A percentile compares a stretch with the other conserved stretches of the same genome.
These are phyloP conservation scores for Isichthys henryi DNA, from an alignment of 2,113 vertebrate genomes.

Conservation along the genomic window DNA sequence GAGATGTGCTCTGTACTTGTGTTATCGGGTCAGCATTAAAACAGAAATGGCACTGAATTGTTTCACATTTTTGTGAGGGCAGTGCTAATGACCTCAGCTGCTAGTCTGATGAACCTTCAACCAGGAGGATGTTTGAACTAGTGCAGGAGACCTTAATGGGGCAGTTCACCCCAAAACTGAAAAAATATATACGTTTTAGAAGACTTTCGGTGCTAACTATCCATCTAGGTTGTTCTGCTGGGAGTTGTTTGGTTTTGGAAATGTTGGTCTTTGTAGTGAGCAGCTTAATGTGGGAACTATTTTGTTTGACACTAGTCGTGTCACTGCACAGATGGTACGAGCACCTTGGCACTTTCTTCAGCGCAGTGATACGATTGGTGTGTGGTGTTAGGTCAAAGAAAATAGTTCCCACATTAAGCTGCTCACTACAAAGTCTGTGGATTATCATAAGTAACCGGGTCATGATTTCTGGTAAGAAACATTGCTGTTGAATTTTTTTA, in stretches of 20 bases:
- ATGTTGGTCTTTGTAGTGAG: not conserved
- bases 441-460: not conserved
- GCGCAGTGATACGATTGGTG: not conserved
- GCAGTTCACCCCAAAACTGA: not conserved
- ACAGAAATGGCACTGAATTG: not conserved
- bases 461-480: not conserved
- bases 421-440: not conserved
- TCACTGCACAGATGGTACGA: not conserved
- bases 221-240: not conserved
- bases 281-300: not conserved
- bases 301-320: not conserved
- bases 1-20: slow-evolving; percentile 22
- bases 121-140: not conserved
- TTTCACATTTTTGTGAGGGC: not conserved
- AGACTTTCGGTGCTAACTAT: not conserved
- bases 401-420: not conserved
- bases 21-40: slow-evolving; percentile 14
- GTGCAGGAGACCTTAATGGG: not conserved
- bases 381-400: not conserved
- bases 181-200: no score
- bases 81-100: not conserved
- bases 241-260: not conserved
- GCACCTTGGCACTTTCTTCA: not conserved
- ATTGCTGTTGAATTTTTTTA: not conserved
- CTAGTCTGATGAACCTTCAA: not conserved